Evolutionary conservation across 2,113 vertebrate species (phyloP).

Genomic region (Chrysochloris asiatica): DNA sequence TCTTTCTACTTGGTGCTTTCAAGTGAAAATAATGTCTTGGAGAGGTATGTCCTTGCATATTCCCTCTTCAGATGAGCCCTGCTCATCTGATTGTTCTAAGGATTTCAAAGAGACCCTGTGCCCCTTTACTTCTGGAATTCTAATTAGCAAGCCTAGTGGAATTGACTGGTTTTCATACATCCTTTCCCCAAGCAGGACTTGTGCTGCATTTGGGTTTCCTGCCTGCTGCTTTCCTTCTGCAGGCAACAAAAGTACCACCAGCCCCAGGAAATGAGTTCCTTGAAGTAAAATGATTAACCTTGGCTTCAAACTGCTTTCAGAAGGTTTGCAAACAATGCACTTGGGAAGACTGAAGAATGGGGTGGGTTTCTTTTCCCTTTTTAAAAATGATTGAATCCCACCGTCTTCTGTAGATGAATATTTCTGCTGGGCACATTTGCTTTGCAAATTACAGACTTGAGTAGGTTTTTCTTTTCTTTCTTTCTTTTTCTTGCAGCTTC

Average conservation of each 20-base stretch:
- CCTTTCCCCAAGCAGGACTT: not conserved
- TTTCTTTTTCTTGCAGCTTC: constrained; percentile 40
- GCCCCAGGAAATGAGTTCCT: constrained; percentile 55
- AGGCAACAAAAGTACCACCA: constrained; percentile 37
- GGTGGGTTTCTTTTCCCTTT: not conserved
- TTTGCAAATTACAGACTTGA: constrained; percentile 64
- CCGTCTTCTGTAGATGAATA: constrained; percentile 57
- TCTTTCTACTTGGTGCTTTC: not conserved
- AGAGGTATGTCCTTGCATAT: constrained; percentile 8
- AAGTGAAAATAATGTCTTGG: constrained; percentile 17
- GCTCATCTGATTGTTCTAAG: constrained; percentile 38
- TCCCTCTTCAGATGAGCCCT: not conserved
- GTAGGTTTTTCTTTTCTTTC: constrained; percentile 15
- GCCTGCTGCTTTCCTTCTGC: not conserved
- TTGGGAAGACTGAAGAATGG: not conserved
- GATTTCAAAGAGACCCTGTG: constrained; percentile 20
- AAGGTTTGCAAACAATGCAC: constrained; percentile 43
- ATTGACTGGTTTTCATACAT: not conserved
- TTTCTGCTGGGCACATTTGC: constrained; percentile 63
- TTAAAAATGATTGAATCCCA: constrained; percentile 50
- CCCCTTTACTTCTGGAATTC: not conserved
- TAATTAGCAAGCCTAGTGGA: constrained; percentile 30
- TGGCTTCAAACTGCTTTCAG: constrained; percentile 28
- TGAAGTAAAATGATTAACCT: constrained; percentile 23
- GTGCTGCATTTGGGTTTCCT: not conserved